Evolutionary conservation across 2,888 invertebrate species (phyloP).

Genomic region (Deilephila porcellus): DNA sequence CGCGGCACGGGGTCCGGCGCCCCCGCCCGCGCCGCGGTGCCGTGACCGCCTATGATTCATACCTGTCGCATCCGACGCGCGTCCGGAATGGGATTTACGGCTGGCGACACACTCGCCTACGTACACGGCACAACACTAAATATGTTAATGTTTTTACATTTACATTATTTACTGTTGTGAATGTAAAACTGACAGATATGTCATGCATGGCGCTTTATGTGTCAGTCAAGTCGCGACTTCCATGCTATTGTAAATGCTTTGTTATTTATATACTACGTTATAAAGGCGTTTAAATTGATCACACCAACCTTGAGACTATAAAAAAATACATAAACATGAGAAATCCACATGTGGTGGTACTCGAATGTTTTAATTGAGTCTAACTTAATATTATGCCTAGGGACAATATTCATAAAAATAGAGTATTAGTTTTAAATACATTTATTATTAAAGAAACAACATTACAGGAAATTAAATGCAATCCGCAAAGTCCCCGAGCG

Average conservation of each 20-base stretch:
- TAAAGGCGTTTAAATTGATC: no score
- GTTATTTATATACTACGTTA: background rate
- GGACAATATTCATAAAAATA: no score
- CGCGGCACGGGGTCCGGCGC: background rate
- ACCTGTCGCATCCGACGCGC: constrained; percentile 44
- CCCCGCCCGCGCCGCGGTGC: constrained; percentile 37
- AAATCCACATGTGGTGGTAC: no score
- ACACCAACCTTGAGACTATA: no score
- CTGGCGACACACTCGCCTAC: constrained; percentile 35
- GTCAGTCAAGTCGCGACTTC: background rate
- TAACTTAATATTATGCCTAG: no score
- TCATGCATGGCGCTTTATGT: background rate
- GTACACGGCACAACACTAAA: constrained; percentile 22
- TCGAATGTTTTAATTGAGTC: no score
- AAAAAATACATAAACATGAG: no score
- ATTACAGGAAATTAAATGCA: constrained; percentile 10
- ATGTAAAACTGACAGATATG: constrained; percentile 19
- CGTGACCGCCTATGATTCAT: constrained; percentile 50
- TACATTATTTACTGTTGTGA: constrained; percentile 17
- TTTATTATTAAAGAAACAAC: background rate
- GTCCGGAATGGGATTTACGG: constrained; percentile 48
- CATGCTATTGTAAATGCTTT: background rate
- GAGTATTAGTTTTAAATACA: no score
- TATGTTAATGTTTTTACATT: constrained; percentile 25
- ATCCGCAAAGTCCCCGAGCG: background rate